Evolutionary conservation across 2,888 invertebrate species (phyloP).

Genomic region (Dione vanillae): DNA sequence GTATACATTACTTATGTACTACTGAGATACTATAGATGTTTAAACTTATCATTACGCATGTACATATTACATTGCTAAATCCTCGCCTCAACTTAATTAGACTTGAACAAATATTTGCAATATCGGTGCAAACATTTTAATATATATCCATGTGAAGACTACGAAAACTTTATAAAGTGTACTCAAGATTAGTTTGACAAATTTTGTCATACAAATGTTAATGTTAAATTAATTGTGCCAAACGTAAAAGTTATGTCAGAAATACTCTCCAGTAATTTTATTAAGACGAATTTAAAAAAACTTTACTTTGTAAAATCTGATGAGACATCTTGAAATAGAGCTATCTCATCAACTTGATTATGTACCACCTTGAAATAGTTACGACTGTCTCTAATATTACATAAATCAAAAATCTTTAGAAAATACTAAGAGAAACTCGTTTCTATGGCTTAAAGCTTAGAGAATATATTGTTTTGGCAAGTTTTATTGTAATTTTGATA

Average conservation of each 20-base stretch:
- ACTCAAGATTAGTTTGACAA: no score
- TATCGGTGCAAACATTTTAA: slow-evolving; percentile 8
- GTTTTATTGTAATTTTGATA: slow-evolving; percentile 50
- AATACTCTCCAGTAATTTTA: background rate
- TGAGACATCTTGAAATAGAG: slow-evolving; percentile 51
- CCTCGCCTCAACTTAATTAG: slow-evolving; percentile 4
- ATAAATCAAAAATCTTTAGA: slow-evolving; percentile 1
- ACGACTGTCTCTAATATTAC: slow-evolving; percentile 18
- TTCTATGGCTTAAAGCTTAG: background rate
- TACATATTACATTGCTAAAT: slow-evolving; percentile 4
- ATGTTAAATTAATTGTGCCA: background rate
- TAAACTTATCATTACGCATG: background rate
- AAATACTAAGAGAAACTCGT: background rate
- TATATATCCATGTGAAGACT: background rate
- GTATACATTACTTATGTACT: no score
- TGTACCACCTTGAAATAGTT: slow-evolving; percentile 55
- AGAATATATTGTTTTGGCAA: background rate
- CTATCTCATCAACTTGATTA: slow-evolving; percentile 69
- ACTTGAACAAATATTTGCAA: slow-evolving; percentile 9
- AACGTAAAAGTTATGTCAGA: background rate
- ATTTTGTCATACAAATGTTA: background rate
- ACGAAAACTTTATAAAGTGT: background rate
- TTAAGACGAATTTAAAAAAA: slow-evolving; percentile 11
- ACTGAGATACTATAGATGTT: background rate
- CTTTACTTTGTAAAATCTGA: slow-evolving; percentile 53